A percentile compares a stretch with the other conserved stretches of the same genome.
These are phyloP conservation scores for Drosophila simulans DNA, from an alignment of 1,140 invertebrate genomes.

Conservation along the genomic window DNA sequence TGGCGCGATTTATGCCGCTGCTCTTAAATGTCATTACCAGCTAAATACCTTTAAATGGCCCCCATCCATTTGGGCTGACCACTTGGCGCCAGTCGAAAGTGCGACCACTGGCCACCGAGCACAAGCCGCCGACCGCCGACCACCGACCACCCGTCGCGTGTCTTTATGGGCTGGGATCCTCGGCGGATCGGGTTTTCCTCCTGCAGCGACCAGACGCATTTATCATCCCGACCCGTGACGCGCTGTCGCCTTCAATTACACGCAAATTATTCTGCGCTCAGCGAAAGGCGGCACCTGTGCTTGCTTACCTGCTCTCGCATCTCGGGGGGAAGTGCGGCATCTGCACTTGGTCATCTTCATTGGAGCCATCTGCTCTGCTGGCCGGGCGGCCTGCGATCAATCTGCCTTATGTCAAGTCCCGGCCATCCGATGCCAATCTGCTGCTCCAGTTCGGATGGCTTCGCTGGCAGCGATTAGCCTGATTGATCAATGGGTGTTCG, in stretches of 20 bases:
- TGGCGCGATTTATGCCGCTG: constrained; percentile 50
- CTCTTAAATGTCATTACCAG: constrained; percentile 70
- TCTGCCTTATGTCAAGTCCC: constrained; percentile 71
- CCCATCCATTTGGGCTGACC: constrained; percentile 54
- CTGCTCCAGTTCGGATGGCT: constrained; percentile 50
- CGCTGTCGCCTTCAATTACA: constrained; percentile 78
- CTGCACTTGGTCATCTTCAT: constrained; percentile 22
- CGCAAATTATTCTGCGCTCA: constrained; percentile 71
- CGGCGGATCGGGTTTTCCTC: constrained; percentile 29
- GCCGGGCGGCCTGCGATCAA: constrained; percentile 58
- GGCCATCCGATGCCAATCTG: constrained; percentile 33
- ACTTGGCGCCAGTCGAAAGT: constrained; percentile 51
- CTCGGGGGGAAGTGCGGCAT: neutral
- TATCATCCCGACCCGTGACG: constrained; percentile 63
- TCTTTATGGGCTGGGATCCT: constrained; percentile 9
- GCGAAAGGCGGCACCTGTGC: constrained; percentile 56
- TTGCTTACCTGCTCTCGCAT: constrained; percentile 15
- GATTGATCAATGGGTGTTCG: constrained; percentile 35
- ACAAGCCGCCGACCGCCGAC: constrained; percentile 13
- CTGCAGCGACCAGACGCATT: constrained; percentile 55
- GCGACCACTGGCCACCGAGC: constrained; percentile 31
- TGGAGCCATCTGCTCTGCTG: constrained; percentile 22
- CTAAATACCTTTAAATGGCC: constrained; percentile 79
- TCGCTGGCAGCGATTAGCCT: constrained; percentile 35
- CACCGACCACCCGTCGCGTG: constrained; percentile 26